phyloP scores from a whole-genome alignment of 2,113 vertebrate genomes.

The Cyphomyrus plagiostoma region DNA sequence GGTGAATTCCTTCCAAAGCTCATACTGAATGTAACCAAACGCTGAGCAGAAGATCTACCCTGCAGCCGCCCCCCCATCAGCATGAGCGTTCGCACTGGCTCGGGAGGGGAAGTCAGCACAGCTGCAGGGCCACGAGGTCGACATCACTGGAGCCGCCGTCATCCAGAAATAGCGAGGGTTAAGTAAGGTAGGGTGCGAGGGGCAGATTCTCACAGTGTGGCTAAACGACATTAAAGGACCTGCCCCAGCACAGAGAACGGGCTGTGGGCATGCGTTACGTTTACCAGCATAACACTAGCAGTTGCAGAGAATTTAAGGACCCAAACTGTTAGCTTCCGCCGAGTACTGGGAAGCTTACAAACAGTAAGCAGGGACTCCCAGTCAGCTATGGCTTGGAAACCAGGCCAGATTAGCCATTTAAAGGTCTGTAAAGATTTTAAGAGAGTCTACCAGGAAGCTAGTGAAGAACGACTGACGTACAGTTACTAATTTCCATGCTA shows the following conservation, averaged over 20 bases:
- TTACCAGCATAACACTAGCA: not conserved
- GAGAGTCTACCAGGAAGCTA: not conserved
- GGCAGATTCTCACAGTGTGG: not conserved
- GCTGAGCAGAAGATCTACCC: not conserved
- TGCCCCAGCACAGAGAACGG: not conserved
- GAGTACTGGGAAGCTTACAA: not conserved
- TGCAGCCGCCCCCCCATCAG: not conserved
- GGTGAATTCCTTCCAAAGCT: not conserved
- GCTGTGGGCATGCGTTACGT: not conserved
- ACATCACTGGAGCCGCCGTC: constrained; percentile 10
- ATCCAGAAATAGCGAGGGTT: constrained; percentile 6
- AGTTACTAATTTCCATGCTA: not conserved
- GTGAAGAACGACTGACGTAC: not conserved
- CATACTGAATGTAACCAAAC: not conserved
- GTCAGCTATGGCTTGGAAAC: not conserved
- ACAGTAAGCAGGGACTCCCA: not conserved
- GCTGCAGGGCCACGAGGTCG: constrained; percentile 25
- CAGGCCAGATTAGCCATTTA: not conserved
- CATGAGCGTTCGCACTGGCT: not conserved
- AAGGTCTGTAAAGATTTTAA: not conserved
- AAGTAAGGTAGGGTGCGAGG: not conserved
- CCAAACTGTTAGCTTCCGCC: not conserved
- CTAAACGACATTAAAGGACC: not conserved
- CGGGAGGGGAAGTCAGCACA: constrained; percentile 28
- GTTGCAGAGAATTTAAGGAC: too few species aligned